Conservation (phyloP, 1,140 invertebrate genomes). For the Eueides isabella region DNA sequence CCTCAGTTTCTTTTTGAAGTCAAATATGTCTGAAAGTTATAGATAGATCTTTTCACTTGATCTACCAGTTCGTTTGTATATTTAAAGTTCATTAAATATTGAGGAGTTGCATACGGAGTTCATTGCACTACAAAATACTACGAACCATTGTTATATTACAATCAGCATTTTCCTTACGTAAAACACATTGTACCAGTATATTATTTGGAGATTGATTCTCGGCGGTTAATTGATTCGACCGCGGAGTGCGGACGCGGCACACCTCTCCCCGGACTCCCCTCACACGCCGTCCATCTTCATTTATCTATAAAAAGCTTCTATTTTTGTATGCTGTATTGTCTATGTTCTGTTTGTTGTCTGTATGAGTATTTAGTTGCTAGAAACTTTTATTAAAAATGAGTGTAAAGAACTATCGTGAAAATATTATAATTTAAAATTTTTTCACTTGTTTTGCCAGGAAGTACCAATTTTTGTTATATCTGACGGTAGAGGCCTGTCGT, state of each 20-base stretch:
- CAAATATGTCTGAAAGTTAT: too few relatives aligned
- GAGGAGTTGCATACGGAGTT: neutral
- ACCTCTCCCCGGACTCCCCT: neutral
- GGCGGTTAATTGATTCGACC: conserved; percentile 24
- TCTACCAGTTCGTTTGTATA: neutral
- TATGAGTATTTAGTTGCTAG: neutral
- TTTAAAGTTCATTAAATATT: too few relatives aligned
- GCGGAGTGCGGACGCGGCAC: neutral
- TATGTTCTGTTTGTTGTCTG: neutral
- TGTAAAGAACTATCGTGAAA: too few relatives aligned
- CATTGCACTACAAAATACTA: neutral
- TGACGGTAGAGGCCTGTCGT: too few relatives aligned
- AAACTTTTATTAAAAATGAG: too few relatives aligned
- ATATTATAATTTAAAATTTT: too few relatives aligned
- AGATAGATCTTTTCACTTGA: too few relatives aligned
- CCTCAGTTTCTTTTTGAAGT: too few relatives aligned
- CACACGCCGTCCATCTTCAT: conserved; percentile 25
- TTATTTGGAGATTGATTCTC: neutral
- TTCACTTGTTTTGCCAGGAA: too few relatives aligned
- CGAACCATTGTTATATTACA: neutral
- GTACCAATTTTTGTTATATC: too few relatives aligned
- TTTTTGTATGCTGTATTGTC: neutral
- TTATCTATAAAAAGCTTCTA: conserved; percentile 18
- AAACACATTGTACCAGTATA: neutral
- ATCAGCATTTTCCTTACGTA: neutral